Evolutionary conservation across 1,140 invertebrate species (phyloP).

Genomic region (Chymomyza costata): DNA sequence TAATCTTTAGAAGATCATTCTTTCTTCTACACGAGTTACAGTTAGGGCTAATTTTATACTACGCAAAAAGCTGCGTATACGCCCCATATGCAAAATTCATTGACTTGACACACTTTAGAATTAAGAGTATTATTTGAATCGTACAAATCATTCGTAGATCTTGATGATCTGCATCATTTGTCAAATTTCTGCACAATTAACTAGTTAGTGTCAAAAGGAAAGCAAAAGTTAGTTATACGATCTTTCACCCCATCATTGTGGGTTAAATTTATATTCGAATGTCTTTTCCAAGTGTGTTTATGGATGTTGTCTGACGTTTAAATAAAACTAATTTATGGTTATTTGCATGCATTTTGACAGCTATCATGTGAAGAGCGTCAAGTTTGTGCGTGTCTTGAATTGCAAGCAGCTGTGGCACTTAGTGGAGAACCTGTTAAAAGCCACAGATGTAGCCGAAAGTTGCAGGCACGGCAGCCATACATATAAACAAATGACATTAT

Average conservation of each 20-base stretch:
- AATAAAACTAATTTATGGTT: constrained; percentile 36
- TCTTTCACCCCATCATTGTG: constrained; percentile 30
- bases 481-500: constrained; percentile 42
- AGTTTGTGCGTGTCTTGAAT: constrained; percentile 37
- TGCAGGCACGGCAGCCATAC: neutral
- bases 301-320: constrained; percentile 25
- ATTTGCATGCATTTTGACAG: constrained; percentile 44
- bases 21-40: no score
- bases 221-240: constrained; percentile 49
- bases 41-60: constrained; percentile 9
- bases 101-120: constrained; percentile 24
- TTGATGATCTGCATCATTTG: constrained; percentile 21
- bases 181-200: constrained; percentile 45
- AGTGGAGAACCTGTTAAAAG: constrained; percentile 34
- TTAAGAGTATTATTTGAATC: neutral
- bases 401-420: constrained; percentile 10
- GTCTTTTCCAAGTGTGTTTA: no score
- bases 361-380: constrained; percentile 34
- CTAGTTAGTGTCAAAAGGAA: constrained; percentile 37
- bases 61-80: constrained; percentile 19
- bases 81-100: constrained; percentile 13
- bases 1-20: no score
- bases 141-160: neutral
- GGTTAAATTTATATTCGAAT: constrained; percentile 61
- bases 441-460: no score